Evolutionary conservation across 2,888 invertebrate species (phyloP), one percentile per base, ranked within the genome.

Genomic region (Erebia epiphron): DNA sequence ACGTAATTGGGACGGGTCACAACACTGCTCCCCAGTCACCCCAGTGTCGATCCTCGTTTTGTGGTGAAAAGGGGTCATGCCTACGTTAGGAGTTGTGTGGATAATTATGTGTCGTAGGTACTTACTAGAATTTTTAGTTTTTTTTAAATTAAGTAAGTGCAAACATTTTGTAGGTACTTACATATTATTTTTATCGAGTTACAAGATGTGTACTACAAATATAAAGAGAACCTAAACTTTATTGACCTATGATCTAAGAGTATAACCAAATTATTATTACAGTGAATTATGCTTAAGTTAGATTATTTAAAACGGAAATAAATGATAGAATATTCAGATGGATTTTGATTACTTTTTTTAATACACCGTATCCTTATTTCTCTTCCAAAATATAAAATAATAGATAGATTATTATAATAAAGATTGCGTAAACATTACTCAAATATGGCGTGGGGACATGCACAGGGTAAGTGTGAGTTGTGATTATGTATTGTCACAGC

Each of bases 1-100:
- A 88, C 83, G 79, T 91, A 91, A 92, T 92, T 91, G 90, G 86
- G 78, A 84, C 75, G 77, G 82, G 84, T 87, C 86, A 86, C 85
- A 88, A 86, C 84, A 86, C 78, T 83, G 84, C 78, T 85, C 78
- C 82, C 35, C 35, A 35, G 35, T 35, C 35, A 35, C 35, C 35
- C 80, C 78, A 18, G 67, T 60, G 60, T 26, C 26, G 56, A 26
- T 52, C 70, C 70, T 74, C 52, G 56, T 77, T 76, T 75, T 73
- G 67, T 68, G 73, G 70, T 73, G 13, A 62, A 63, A 60, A 67
- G 67, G 76, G 78, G 78, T 77, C 76, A 69, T 54, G n/a, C n/a
- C n/a, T n/a, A 69, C 64, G 56, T 68, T 73, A 54, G 52, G 41
- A 8, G 66, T 70, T 73, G 69, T 79, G 74, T 81, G 82, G 82